Evolutionary conservation across 2,113 vertebrate species (phyloP).

Genomic region (Limanda limanda): DNA sequence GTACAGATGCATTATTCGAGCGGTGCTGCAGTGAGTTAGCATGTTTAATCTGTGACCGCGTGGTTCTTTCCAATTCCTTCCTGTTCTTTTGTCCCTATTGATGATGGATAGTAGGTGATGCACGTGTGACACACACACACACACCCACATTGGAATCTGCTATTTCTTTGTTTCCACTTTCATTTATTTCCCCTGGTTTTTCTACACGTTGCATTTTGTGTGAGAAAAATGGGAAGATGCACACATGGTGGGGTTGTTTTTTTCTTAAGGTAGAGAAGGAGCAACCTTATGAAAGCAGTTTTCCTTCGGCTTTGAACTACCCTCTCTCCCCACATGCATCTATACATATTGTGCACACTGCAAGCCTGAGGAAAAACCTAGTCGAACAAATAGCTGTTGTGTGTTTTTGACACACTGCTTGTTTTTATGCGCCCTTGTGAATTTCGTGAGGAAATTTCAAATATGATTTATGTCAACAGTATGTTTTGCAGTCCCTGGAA

Average conservation of each 20-base stretch:
- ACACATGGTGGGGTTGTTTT: slow-evolving; percentile 29
- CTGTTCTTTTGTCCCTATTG: slow-evolving; percentile 66
- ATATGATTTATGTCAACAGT: background rate
- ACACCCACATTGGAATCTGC: slow-evolving; percentile 54
- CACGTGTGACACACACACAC: slow-evolving; percentile 38
- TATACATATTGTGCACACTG: background rate
- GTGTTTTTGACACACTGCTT: background rate
- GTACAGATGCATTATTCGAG: background rate
- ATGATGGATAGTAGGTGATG: slow-evolving; percentile 71
- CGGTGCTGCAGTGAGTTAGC: background rate
- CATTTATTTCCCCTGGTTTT: slow-evolving; percentile 70
- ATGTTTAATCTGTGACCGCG: slow-evolving; percentile 7
- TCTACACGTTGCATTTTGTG: slow-evolving; percentile 71
- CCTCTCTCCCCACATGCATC: slow-evolving; percentile 33
- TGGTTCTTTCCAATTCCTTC: slow-evolving; percentile 38
- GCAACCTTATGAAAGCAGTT: slow-evolving; percentile 44
- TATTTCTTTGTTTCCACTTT: slow-evolving; percentile 74
- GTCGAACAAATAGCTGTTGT: background rate
- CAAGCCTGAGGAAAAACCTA: slow-evolving; percentile 2
- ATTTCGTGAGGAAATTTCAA: slow-evolving; percentile 8
- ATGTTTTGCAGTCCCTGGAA: slow-evolving; percentile 4
- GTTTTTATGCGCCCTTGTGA: background rate
- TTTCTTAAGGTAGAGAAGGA: slow-evolving; percentile 22
- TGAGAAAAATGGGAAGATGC: slow-evolving; percentile 59
- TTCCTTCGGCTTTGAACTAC: slow-evolving; percentile 53